These are phyloP conservation scores for Protobothrops flavoviridis DNA, from an alignment of 2,113 vertebrate species.

Conservation along the genomic window DNA sequence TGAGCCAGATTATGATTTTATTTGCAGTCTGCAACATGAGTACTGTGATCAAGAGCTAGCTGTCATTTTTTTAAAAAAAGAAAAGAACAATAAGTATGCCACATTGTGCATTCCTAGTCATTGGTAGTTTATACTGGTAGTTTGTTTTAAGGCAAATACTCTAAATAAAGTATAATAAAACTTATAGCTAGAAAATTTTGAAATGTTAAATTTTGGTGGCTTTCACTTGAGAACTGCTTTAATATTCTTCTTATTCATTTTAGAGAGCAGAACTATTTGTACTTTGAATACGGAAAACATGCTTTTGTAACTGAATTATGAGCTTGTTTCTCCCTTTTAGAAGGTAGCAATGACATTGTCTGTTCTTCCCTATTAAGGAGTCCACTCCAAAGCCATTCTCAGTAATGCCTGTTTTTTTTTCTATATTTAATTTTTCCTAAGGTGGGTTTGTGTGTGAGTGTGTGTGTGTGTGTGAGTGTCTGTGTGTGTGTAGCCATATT, in stretches of 20 bases:
- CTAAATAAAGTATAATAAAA: conserved; percentile 29
- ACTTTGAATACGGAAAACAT: not conserved
- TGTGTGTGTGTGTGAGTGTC: not conserved
- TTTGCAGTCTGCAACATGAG: conserved; percentile 33
- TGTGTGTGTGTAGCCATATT: not conserved
- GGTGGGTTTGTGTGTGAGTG: too few relatives aligned
- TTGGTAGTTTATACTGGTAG: conserved; percentile 39
- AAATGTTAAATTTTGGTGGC: conserved; percentile 37
- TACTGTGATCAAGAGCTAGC: conserved; percentile 34
- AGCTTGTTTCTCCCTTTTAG: not conserved
- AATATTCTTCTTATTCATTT: conserved; percentile 33
- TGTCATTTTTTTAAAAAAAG: conserved; percentile 27
- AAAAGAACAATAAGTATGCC: conserved; percentile 32
- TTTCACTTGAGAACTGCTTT: conserved; percentile 34
- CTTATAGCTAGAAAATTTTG: conserved; percentile 31
- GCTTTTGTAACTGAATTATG: not conserved
- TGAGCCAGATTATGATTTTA: conserved; percentile 46
- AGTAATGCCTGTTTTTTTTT: not conserved
- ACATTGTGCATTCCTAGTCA: conserved; percentile 29
- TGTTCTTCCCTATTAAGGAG: not conserved
- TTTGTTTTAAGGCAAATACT: conserved; percentile 9
- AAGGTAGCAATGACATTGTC: not conserved
- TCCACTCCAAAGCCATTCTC: not conserved
- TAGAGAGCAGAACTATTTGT: not conserved
- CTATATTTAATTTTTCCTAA: not conserved